Conservation (phyloP, 2,888 invertebrate genomes). For the Pseudeuparius sepicola region DNA sequence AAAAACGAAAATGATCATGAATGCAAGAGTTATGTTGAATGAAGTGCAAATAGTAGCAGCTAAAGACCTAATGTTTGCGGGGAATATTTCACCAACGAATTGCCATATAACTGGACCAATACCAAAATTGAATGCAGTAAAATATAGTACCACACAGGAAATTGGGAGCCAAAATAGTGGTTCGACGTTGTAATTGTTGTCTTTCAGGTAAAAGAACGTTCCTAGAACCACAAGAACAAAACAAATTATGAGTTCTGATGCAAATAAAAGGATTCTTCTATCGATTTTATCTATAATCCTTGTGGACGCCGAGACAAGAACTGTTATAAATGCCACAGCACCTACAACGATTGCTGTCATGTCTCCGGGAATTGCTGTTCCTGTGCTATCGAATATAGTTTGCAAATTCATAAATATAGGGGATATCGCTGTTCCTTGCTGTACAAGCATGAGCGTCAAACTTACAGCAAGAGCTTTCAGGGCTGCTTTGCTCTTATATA, state of each 20-base stretch:
- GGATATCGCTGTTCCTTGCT: conserved; percentile 52
- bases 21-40: conserved; percentile 15
- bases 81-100: conserved; percentile 71
- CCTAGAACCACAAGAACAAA: conserved; percentile 39
- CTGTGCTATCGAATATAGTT: conserved; percentile 49
- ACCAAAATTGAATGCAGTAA: conserved; percentile 57
- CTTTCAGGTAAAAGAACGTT: conserved; percentile 23
- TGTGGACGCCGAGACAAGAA: conserved; percentile 57
- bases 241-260: conserved; percentile 55
- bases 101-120: conserved; percentile 74
- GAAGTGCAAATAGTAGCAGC: conserved; percentile 36
- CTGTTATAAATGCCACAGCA: conserved; percentile 60
- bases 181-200: conserved; percentile 15
- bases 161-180: conserved; percentile 59
- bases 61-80: conserved; percentile 62
- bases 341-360: conserved; percentile 68
- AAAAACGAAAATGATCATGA: conserved; percentile 20
- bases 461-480: conserved; percentile 35
- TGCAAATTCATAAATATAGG: conserved; percentile 69
- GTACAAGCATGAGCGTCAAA: conserved; percentile 30
- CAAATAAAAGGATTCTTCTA: conserved; percentile 56
- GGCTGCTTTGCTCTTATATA: conserved; percentile 17
- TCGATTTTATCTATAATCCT: conserved; percentile 68
- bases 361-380: conserved; percentile 41
- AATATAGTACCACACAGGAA: conserved; percentile 57